These are phyloP conservation scores for Calameuta pallipes DNA, from an alignment of 2,888 invertebrate species.

Conservation along the genomic window DNA sequence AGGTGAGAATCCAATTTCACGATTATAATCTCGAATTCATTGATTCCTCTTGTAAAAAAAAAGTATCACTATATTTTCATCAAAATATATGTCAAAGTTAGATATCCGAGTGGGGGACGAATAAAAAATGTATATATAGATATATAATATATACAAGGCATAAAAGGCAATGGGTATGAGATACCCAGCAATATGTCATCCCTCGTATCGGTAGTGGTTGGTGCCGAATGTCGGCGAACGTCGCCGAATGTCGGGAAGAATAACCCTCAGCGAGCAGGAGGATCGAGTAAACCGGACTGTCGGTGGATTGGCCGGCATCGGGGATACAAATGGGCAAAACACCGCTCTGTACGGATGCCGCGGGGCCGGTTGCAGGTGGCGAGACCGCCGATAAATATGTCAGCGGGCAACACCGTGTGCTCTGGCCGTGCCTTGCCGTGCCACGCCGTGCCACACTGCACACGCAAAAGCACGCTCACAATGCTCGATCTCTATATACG, in stretches of 20 bases:
- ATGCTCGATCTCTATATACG: not conserved
- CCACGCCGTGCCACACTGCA: not conserved
- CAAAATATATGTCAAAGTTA: not conserved
- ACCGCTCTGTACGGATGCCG: slow-evolving; percentile 57
- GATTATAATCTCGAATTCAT: not conserved
- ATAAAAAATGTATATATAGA: not conserved
- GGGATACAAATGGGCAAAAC: slow-evolving; percentile 54
- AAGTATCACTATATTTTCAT: not conserved
- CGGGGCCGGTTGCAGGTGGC: slow-evolving; percentile 62
- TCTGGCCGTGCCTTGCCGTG: not conserved
- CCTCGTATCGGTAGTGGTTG: slow-evolving; percentile 25
- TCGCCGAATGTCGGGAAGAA: slow-evolving; percentile 20
- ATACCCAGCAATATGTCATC: slow-evolving; percentile 42
- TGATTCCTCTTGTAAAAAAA: not conserved
- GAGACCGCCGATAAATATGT: slow-evolving; percentile 65
- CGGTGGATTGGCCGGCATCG: slow-evolving; percentile 36
- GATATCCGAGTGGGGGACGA: not conserved
- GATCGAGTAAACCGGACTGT: slow-evolving; percentile 49
- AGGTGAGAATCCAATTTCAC: not conserved
- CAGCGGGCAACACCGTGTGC: slow-evolving; percentile 59
- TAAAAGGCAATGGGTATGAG: not conserved
- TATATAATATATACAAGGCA: not conserved
- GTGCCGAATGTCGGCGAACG: slow-evolving; percentile 3
- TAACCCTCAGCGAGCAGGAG: slow-evolving; percentile 23
- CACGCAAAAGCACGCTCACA: not conserved